Evolutionary conservation across 1,140 invertebrate species (phyloP).

Genomic region (Choristoneura fumiferana): DNA sequence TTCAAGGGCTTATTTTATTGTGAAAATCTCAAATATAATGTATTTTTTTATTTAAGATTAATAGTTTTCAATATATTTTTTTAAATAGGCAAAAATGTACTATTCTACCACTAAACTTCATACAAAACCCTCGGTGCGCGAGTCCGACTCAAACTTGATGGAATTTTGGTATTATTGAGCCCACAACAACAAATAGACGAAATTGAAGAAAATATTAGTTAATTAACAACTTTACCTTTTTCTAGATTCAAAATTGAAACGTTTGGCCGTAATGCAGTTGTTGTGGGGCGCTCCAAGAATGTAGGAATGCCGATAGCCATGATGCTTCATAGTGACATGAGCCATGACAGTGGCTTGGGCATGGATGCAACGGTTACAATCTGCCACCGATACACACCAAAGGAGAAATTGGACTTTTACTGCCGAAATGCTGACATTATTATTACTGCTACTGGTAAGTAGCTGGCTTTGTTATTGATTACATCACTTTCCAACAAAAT

Average conservation of each 20-base stretch:
- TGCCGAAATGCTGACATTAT: conserved; percentile 90
- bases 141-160: no score
- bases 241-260: conserved; percentile 86
- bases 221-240: no score
- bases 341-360: conserved; percentile 79
- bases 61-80: no score
- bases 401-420: conserved; percentile 83
- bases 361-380: conserved; percentile 92
- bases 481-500: neutral
- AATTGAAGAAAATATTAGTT: no score
- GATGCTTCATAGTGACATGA: conserved; percentile 87
- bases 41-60: no score
- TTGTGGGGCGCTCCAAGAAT: conserved; percentile 93
- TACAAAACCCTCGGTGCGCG: no score
- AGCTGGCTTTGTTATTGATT: conserved; percentile 20
- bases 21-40: no score
- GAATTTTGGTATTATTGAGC: no score
- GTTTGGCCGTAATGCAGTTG: conserved; percentile 91
- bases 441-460: conserved; percentile 85
- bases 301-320: conserved; percentile 93
- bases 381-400: conserved; percentile 91
- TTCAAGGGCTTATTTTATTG: no score
- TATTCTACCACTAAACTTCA: no score
- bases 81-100: no score
- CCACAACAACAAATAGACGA: no score